Evolutionary conservation across 2,113 vertebrate genomes (phyloP).

Genomic region (Hippocampus abdominalis): DNA sequence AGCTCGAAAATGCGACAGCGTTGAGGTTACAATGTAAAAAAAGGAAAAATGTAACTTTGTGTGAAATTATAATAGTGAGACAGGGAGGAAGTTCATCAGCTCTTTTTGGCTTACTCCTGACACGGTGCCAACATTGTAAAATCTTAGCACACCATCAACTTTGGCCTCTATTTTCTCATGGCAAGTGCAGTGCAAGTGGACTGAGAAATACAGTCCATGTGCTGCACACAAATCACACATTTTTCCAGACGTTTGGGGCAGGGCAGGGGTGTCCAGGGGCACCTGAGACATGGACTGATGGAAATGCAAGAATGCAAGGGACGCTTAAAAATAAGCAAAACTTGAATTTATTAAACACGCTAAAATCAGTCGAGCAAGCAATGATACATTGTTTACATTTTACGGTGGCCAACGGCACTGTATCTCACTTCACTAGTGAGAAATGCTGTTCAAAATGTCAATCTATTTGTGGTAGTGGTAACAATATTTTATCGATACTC

Average conservation of each 20-base stretch:
- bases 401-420: too few species aligned
- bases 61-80: constrained; percentile 23
- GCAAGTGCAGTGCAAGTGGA: constrained; percentile 28
- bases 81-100: constrained; percentile 9
- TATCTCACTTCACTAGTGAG: too few species aligned
- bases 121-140: constrained; percentile 21
- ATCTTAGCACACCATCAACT: constrained; percentile 42
- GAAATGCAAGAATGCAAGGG: too few species aligned
- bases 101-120: constrained; percentile 8
- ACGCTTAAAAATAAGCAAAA: too few species aligned
- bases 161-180: constrained; percentile 51
- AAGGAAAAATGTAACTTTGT: constrained; percentile 24
- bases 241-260: constrained; percentile 37
- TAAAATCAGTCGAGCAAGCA: too few species aligned
- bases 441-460: too few species aligned
- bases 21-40: constrained; percentile 21
- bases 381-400: too few species aligned
- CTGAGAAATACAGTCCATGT: constrained; percentile 36
- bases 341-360: too few species aligned
- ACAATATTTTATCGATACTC: too few species aligned
- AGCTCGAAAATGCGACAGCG: constrained; percentile 47
- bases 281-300: too few species aligned
- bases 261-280: neutral
- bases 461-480: too few species aligned
- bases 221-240: constrained; percentile 26